Conservation (phyloP, 2,888 invertebrate species). For the Dermolepida albohirtum region DNA sequence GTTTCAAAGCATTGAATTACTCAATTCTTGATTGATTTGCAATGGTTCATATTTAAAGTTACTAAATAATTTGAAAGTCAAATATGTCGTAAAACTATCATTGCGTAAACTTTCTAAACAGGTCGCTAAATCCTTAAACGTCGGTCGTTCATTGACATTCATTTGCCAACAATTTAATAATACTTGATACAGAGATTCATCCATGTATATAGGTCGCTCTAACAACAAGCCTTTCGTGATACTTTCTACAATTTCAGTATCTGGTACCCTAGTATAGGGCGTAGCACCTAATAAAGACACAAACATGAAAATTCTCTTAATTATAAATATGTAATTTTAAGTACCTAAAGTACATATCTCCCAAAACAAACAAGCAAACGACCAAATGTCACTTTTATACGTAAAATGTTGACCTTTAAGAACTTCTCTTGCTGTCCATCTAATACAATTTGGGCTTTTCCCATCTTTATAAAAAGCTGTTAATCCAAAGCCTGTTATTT, state of each 20-base stretch:
- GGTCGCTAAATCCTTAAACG: conserved; percentile 71
- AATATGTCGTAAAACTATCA: conserved; percentile 49
- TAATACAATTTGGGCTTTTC: conserved; percentile 77
- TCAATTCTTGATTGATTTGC: conserved; percentile 60
- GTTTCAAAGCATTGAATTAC: conserved; percentile 35
- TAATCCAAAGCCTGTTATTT: conserved; percentile 82
- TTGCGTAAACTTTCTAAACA: conserved; percentile 50
- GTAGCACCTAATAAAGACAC: conserved; percentile 71
- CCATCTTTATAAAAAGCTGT: conserved; percentile 74
- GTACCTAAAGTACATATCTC: conserved; percentile 81
- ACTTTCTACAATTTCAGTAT: conserved; percentile 75
- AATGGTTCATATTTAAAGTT: conserved; percentile 63
- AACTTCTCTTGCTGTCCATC: conserved; percentile 86
- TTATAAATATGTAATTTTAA: neutral
- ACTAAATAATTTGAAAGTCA: conserved; percentile 58
- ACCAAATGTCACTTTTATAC: conserved; percentile 85
- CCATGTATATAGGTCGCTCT: conserved; percentile 79
- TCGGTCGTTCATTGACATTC: conserved; percentile 83
- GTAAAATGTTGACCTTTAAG: conserved; percentile 76
- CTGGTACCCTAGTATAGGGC: conserved; percentile 77
- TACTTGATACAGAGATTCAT: conserved; percentile 83
- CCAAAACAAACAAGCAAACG: conserved; percentile 85
- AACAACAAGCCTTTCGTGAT: conserved; percentile 79
- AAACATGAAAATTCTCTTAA: conserved; percentile 1
- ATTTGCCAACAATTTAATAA: conserved; percentile 88